phyloP scores from a whole-genome alignment of 2,797 vertebrate genomes.

The Intellagama lesueurii region DNA sequence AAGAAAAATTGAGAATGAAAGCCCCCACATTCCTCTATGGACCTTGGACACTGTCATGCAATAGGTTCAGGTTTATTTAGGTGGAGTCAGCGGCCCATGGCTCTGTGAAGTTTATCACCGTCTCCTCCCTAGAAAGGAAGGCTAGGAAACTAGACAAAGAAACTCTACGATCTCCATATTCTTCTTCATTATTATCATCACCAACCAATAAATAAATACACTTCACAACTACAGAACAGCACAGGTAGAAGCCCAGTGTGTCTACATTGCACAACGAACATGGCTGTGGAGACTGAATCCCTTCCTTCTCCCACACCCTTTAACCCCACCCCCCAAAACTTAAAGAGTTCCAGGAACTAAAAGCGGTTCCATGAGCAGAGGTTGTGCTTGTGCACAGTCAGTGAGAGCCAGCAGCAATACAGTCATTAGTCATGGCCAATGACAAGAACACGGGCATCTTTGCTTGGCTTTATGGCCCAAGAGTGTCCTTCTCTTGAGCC shows the following conservation, averaged over 20 bases:
- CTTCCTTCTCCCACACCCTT: not conserved
- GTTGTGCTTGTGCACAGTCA: not conserved
- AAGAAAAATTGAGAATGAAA: not conserved
- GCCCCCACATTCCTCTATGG: not conserved
- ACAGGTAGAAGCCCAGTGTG: slow-evolving; percentile 46
- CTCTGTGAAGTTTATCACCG: not conserved
- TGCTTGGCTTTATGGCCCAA: not conserved
- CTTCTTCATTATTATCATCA: slow-evolving; percentile 11
- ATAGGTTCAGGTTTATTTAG: slow-evolving; percentile 31
- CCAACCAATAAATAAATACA: slow-evolving; percentile 62
- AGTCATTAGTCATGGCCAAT: not conserved
- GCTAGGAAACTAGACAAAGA: not conserved
- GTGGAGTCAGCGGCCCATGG: not conserved
- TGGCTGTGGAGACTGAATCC: not conserved
- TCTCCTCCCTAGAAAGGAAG: rapidly evolving
- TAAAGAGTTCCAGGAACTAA: not conserved
- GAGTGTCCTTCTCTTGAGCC: not conserved
- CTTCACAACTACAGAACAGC: slow-evolving; percentile 53
- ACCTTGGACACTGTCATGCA: not conserved
- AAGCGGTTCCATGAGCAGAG: not conserved
- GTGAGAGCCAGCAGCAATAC: slow-evolving; percentile 10
- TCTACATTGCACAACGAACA: slow-evolving; percentile 2
- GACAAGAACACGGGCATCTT: not conserved
- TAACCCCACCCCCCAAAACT: not conserved
- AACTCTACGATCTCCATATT: not conserved